A percentile compares a stretch with the other conserved stretches of the same genome.
phyloP scores from a whole-genome alignment of 2,797 vertebrate genomes.

The Thunnus albacares region DNA sequence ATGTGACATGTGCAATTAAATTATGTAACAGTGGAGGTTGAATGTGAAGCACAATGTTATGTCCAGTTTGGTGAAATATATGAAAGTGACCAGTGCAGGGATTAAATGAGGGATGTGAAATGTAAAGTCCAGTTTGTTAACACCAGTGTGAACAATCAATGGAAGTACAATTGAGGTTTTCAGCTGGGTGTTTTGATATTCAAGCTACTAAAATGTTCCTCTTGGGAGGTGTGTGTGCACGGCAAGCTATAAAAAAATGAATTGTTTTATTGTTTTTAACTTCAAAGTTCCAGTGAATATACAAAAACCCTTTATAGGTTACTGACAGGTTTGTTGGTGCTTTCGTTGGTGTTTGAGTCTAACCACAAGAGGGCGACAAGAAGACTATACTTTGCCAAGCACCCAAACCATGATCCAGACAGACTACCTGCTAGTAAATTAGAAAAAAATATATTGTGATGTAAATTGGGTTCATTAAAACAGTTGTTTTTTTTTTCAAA shows the following conservation, averaged over 20 bases:
- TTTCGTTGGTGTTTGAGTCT: neutral
- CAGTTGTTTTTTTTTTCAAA: too few species aligned
- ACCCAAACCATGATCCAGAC: neutral
- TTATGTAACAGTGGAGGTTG: too few species aligned
- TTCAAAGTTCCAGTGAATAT: neutral
- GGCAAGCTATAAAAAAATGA: neutral
- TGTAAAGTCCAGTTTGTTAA: neutral
- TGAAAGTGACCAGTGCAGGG: too few species aligned
- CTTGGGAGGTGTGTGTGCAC: too few species aligned
- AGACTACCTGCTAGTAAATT: neutral
- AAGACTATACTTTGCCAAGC: neutral
- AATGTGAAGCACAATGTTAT: too few species aligned
- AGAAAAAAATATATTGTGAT: neutral
- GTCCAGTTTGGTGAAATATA: too few species aligned
- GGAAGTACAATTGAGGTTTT: neutral
- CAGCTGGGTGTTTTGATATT: neutral
- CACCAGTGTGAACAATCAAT: rapidly evolving
- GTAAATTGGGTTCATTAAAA: too few species aligned
- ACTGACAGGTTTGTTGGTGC: neutral
- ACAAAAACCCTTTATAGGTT: too few species aligned
- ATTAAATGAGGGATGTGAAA: too few species aligned
- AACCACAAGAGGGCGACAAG: conserved; percentile 44
- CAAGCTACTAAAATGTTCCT: neutral
- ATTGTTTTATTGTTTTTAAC: neutral
- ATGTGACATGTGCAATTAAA: too few species aligned